Evolutionary conservation across 2,797 vertebrate genomes (phyloP), one percentile per base, ranked within the genome.

Genomic region (Toxotes lorentzi): DNA sequence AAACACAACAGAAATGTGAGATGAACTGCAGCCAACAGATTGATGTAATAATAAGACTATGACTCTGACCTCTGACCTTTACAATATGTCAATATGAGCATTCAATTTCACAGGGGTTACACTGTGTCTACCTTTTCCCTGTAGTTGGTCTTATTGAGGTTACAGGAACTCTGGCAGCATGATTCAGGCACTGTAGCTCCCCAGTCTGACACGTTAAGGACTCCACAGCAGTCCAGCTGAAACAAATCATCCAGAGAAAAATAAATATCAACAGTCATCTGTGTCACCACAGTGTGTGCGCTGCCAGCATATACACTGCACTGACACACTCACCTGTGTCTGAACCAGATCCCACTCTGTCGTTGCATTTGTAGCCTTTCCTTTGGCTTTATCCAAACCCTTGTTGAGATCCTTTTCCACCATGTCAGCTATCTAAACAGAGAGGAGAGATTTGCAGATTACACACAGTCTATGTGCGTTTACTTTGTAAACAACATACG

Each of bases 141-240:
- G 82, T 86, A 87, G 0, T 0, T 0, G 0, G 14, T 1, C 0
- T 2, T 0, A 0, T 0, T 0, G 6, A 0, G 0, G 0, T 0
- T 0, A 35, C 88, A 91, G 0, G 0, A 0, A 0, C 0, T 0
- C 0, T 0, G 0, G 13, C 88, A 92, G 84, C 95, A 96, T 0
- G 94, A 94, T 0, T 0, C 0, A 0, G 95, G 94, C 17, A 86
- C 0, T 0, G 0, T 0, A 0, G 0, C 0, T 0, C 0, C n/a
- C 95, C 95, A 95, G 38, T 96, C 95, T 0, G 82, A 2, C 0
- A 0, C 0, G 9, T 93, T 93, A 0, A 1, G 0, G 5, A 95
- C 79, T 30, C 95, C 95, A 78, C 95, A 96, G 89, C 95, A 96
- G 0, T 80, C 0, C 0, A 96, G 34, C 95, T 96, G 82, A 35